Base-by-base conservation (phyloP, 1,140 invertebrate species). In the Spodoptera litura region DNA sequence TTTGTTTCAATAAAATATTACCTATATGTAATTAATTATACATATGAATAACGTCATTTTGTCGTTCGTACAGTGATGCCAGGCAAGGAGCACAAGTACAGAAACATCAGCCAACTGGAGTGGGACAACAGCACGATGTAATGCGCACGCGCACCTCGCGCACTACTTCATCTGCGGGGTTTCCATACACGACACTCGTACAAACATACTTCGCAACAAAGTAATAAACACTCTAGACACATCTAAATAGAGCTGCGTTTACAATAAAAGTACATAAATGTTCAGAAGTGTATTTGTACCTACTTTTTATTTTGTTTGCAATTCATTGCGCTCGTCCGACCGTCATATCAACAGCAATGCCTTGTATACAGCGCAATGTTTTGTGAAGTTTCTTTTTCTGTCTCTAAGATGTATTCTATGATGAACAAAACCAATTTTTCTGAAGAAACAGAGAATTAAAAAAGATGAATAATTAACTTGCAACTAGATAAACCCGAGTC, bases 111-210 rank as follows among this genome's bases (percentile, higher is more conserved):
- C 88, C 96, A 96, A 89, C 93, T 96, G 70, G 96, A 96, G 92
- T 96, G 96, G 96, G 96, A 96, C 89, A 96, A 96, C 94, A 96
- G 96, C 90, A 96, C 96, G 75, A 96, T 96, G 95, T 96, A 96
- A 96, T 78, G 84, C 83, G 80, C 75, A 35, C 59, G 38, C 78
- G 72, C 78, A 78, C 74, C 76, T 82, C 61, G 78, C 81, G 59
- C 82, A 15, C 84, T 80, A 59, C 81, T 81, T 71, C 84, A 31
- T 35, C 15, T 11, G 15, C 62, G 27, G 53, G 58, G 25, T 44
- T 31, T 13, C 55, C 59, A 27, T 51, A 56, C 73, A 75, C 73
- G 73, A 8, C 20, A 55, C 38, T 52, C 49, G 38, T 44, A 44
- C 38, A 44, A 44, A 44, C 9, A 6, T 44, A 44, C 38, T 44